Percentiles rank a stretch among this genome's conserved stretches.
Conservation (phyloP, 2,888 invertebrate genomes). For the Julus scandinavius region DNA sequence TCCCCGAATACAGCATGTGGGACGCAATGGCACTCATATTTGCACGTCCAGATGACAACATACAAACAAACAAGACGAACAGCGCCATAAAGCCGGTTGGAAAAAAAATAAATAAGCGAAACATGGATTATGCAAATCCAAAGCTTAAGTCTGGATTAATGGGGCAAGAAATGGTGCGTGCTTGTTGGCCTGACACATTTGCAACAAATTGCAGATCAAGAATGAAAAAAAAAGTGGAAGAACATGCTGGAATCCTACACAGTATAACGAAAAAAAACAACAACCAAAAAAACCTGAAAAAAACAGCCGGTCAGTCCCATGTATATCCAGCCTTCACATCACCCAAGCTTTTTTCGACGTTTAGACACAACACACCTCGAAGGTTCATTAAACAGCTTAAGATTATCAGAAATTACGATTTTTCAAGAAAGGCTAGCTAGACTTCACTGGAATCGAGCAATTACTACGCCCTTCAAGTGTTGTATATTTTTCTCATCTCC, state of each 20-base stretch:
- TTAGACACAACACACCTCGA: not conserved
- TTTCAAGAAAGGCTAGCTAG: not conserved
- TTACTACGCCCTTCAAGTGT: not conserved
- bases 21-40: conserved; percentile 4
- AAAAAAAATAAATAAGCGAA: not conserved
- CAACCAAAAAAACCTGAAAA: not conserved
- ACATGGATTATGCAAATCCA: not conserved
- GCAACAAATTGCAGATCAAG: not conserved
- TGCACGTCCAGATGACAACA: conserved; percentile 42
- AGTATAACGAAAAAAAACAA: not conserved
- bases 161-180: not conserved
- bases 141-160: not conserved
- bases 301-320: not conserved
- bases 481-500: too few species aligned
- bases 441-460: not conserved
- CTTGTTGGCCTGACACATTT: not conserved
- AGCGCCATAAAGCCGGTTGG: not conserved
- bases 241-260: not conserved
- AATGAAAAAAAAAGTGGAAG: not conserved
- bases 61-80: conserved; percentile 40
- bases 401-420: not conserved
- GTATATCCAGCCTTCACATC: not conserved
- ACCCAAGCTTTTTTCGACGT: not conserved
- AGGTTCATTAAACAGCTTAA: not conserved
- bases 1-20: not conserved